Percentiles rank a stretch among this genome's conserved stretches.
Conservation (phyloP, 2,113 vertebrate species). For the Dissostichus mawsoni region DNA sequence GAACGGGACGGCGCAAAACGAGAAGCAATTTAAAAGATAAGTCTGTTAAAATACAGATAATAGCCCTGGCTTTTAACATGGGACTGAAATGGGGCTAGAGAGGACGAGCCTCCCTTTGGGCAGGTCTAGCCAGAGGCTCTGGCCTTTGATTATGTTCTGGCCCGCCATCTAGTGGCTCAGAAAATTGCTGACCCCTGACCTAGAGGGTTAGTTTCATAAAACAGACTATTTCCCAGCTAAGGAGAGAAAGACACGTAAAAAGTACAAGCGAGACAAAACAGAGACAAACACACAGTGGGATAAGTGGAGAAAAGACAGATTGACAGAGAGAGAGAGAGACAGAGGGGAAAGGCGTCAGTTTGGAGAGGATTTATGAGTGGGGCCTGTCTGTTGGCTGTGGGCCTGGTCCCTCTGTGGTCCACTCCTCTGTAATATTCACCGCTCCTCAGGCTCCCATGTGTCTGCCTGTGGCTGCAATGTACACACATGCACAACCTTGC, state of each 20-base stretch:
- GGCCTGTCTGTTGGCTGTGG: conserved; percentile 78
- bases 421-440: conserved; percentile 81
- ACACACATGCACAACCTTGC: conserved; percentile 53
- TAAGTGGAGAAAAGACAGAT: conserved; percentile 42
- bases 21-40: too few species aligned
- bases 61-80: too few species aligned
- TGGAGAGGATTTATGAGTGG: conserved; percentile 79
- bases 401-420: conserved; percentile 81
- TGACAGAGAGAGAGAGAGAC: conserved; percentile 58
- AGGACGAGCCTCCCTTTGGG: too few species aligned
- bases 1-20: too few species aligned
- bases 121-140: too few species aligned
- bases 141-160: too few species aligned
- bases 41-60: too few species aligned
- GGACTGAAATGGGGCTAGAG: too few species aligned
- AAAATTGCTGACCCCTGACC: too few species aligned
- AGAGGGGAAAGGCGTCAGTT: conserved; percentile 72
- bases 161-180: too few species aligned
- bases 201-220: conserved; percentile 24
- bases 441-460: conserved; percentile 81
- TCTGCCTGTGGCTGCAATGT: conserved; percentile 74
- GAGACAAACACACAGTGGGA: conserved; percentile 19
- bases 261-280: conserved; percentile 48
- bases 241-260: conserved; percentile 45
- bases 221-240: conserved; percentile 31